A percentile compares a stretch with the other conserved stretches of the same genome.
Conservation (phyloP, 2,113 vertebrate genomes). For the Percopsis transmontana region DNA sequence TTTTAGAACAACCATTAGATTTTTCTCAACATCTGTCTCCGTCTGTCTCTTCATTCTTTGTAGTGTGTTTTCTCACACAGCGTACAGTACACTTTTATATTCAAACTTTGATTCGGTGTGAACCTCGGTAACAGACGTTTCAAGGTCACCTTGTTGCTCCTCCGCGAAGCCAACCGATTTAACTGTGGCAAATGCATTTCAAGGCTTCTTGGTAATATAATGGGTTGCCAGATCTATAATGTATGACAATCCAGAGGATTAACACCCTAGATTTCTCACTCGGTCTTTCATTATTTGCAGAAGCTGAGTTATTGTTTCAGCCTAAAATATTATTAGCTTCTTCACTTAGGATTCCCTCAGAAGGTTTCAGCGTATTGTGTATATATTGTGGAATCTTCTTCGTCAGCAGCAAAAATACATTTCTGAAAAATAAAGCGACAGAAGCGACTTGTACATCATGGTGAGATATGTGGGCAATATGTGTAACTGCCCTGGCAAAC, state of each 20-base stretch:
- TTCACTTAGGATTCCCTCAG: neutral
- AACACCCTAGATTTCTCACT: neutral
- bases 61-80: no score
- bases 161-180: neutral
- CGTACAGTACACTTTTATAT: neutral
- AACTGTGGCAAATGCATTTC: neutral
- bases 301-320: neutral
- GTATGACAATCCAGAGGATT: neutral
- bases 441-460: no score
- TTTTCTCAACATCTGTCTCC: no score
- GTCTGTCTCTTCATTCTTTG: no score
- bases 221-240: neutral
- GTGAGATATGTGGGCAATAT: constrained; percentile 5
- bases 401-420: constrained; percentile 6
- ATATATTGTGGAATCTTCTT: constrained; percentile 7
- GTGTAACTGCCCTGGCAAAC: constrained; percentile 39
- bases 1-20: no score
- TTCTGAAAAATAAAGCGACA: constrained; percentile 13
- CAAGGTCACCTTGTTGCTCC: neutral
- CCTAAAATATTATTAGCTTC: neutral
- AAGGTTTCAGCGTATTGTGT: neutral
- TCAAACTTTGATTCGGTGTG: neutral
- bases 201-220: neutral
- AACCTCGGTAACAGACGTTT: neutral
- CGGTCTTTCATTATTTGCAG: neutral